Base-by-base conservation (phyloP, 2,113 vertebrate genomes). In the Amblyornis subalaris region DNA sequence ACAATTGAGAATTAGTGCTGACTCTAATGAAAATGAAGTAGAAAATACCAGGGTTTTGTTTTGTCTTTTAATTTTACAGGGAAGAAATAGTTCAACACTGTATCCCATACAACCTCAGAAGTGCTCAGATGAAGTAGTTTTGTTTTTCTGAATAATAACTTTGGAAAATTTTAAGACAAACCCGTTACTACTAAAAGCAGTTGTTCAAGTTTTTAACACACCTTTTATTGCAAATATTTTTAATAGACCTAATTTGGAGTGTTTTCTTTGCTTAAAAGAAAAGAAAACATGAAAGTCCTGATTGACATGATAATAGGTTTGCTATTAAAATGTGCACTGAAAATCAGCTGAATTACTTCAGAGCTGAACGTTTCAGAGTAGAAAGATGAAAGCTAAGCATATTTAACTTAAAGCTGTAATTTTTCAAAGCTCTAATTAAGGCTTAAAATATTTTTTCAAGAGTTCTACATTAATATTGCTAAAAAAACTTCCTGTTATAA, bases 361-460 rank as follows among this genome's bases (percentile, higher is more conserved):
- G 67, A 95, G 55, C 12, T 82, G 69, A 88, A 89, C 3, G 9
- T 47, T 94, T 87, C 67, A 90, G 42, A 42, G 50, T 11, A 85
- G n/a, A 48, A 94, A 90, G 72, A 94, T 95, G 81, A 95, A 96
- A 90, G 84, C 65, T 86, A 93, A 90, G 91, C 67, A 62, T 86
- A 92, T 89, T 92, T 94, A 82, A 42, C 38, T 92, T 82, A 87
- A 70, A 95, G 74, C 77, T 86, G 77, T 40, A 28, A 78, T 84
- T 96, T 95, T 95, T 93, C 81, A 93, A 94, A 91, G 40, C 12
- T 72, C 54, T 93, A 92, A 97, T 95, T 93, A 90, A 83, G 53
- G 29, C 24, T 85, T 79, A 87, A 94, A 91, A 86, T 85, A 85
- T n/a, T 90, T 94, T 93, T 84, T 71, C 20, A 79, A 66, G 48